These are phyloP conservation scores for Napeogenes inachia DNA, from an alignment of 2,888 invertebrate species.

Conservation along the genomic window DNA sequence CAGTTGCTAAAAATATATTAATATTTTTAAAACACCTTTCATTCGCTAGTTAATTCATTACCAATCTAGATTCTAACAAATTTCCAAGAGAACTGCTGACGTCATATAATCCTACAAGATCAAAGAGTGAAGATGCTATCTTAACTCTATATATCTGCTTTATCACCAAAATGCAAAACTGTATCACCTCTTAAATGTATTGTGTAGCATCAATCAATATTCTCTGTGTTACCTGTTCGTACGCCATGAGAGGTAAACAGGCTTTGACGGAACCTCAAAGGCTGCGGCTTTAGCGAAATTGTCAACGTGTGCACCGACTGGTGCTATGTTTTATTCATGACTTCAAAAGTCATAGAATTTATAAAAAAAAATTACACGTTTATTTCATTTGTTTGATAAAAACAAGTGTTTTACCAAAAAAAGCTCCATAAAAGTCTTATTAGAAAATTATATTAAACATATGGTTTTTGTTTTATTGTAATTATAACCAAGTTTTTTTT, in stretches of 20 bases:
- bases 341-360: constrained; percentile 19
- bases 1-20: too few species aligned
- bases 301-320: constrained; percentile 37
- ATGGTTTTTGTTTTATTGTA: too few species aligned
- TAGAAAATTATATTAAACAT: too few species aligned
- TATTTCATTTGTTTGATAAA: too few species aligned
- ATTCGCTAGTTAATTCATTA: too few species aligned
- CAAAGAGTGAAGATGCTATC: not conserved
- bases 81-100: too few species aligned
- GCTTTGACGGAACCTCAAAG: constrained; percentile 41
- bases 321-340: constrained; percentile 39
- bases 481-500: too few species aligned
- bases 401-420: too few species aligned
- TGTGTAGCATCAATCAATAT: constrained; percentile 39
- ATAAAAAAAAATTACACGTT: too few species aligned
- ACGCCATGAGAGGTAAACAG: constrained; percentile 38
- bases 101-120: not conserved
- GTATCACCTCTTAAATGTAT: constrained; percentile 19
- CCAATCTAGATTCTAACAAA: too few species aligned
- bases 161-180: constrained; percentile 2
- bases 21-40: too few species aligned
- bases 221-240: constrained; percentile 36
- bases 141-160: not conserved
- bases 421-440: too few species aligned
- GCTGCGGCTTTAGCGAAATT: constrained; percentile 42